Evolutionary conservation across 2,113 vertebrate species (phyloP).

Genomic region (Onychostruthus taczanowskii): DNA sequence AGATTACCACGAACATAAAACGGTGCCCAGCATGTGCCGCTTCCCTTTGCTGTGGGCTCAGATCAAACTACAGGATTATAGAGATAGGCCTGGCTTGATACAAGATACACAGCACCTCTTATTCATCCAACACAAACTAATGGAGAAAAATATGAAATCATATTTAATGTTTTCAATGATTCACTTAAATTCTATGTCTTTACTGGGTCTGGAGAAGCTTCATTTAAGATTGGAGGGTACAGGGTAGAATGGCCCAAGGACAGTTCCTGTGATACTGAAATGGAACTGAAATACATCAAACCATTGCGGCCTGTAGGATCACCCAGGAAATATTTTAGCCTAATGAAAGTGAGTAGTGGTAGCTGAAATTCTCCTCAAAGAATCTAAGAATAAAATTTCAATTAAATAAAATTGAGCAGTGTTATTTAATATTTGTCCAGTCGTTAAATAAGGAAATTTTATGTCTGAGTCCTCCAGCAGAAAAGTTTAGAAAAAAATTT

Average conservation of each 20-base stretch:
- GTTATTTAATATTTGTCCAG: not conserved
- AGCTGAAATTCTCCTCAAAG: not conserved
- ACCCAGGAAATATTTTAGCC: not conserved
- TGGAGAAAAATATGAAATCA: not conserved
- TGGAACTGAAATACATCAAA: not conserved
- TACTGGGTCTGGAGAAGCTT: not conserved
- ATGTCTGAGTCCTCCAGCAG: not conserved
- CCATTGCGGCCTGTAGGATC: not conserved
- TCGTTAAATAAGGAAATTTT: not conserved
- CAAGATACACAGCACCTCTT: not conserved
- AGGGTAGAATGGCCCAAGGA: not conserved
- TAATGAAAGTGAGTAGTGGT: not conserved
- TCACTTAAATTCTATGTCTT: not conserved
- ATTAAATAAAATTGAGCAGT: not conserved
- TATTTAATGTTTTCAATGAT: not conserved
- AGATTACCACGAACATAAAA: not conserved
- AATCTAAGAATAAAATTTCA: not conserved
- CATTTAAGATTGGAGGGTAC: not conserved
- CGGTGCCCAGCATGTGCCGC: not conserved
- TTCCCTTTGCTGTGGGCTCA: constrained; percentile 6
- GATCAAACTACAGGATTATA: not conserved
- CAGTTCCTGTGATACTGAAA: not conserved
- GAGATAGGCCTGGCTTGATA: not conserved
- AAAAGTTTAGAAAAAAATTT: not conserved
- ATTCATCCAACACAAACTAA: not conserved